These are phyloP conservation scores for Pangasianodon hypophthalmus DNA, from an alignment of 2,113 vertebrate species.

Conservation along the genomic window DNA sequence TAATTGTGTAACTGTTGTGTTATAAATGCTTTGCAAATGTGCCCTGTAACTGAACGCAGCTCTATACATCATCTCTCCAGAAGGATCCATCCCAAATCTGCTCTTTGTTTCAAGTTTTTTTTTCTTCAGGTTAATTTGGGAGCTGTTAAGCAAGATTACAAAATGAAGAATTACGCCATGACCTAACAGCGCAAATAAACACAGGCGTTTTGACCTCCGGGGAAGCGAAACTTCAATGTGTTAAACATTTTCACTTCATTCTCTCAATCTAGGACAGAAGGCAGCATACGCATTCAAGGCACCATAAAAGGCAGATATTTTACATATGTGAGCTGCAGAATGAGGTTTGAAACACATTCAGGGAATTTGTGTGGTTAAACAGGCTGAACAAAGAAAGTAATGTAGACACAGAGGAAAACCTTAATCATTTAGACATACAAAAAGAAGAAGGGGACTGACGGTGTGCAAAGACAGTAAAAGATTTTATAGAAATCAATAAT, in stretches of 20 bases:
- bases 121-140: conserved; percentile 18
- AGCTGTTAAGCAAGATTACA: conserved; percentile 24
- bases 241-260: conserved; percentile 27
- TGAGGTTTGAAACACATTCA: conserved; percentile 26
- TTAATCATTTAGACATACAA: conserved; percentile 20
- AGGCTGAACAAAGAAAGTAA: neutral
- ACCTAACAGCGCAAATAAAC: conserved; percentile 40
- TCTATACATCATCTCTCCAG: neutral
- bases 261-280: neutral
- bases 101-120: conserved; percentile 26
- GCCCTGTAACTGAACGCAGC: neutral
- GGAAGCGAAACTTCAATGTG: conserved; percentile 19
- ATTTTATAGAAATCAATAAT: neutral
- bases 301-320: conserved; percentile 26
- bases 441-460: neutral
- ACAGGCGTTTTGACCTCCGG: conserved; percentile 24
- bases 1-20: conserved; percentile 48
- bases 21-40: conserved; percentile 31
- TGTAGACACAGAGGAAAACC: neutral
- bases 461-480: conserved; percentile 6
- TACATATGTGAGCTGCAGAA: conserved; percentile 18
- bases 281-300: conserved; percentile 40
- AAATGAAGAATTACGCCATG: conserved; percentile 19
- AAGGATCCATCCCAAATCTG: neutral
- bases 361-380: conserved; percentile 10